A percentile compares a stretch with the other conserved stretches of the same genome.
phyloP scores from a whole-genome alignment of 2,797 vertebrate genomes.

The Cygnus olor region DNA sequence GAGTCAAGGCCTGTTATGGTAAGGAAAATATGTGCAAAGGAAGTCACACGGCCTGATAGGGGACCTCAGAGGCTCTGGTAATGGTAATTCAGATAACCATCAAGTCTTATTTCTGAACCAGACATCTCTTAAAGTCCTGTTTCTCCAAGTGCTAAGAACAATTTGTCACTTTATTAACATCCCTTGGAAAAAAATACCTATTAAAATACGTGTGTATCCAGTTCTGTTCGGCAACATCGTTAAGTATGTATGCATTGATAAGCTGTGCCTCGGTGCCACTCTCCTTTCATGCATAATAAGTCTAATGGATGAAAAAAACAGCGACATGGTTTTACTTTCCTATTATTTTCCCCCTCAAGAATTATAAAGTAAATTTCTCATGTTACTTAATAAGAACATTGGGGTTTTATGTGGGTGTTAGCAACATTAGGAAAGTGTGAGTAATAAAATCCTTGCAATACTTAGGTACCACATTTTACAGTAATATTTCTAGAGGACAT shows the following conservation, averaged over 20 bases:
- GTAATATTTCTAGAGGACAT: constrained; percentile 46
- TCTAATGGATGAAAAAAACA: constrained; percentile 57
- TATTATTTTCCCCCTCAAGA: constrained; percentile 71
- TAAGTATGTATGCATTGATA: background rate
- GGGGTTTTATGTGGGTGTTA: constrained; percentile 69
- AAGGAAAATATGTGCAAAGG: constrained; percentile 60
- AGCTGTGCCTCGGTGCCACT: constrained; percentile 14
- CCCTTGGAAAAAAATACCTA: background rate
- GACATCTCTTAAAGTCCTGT: constrained; percentile 26
- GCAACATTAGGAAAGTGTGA: constrained; percentile 59
- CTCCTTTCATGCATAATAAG: constrained; percentile 47
- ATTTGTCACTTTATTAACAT: background rate
- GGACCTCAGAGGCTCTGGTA: constrained; percentile 51
- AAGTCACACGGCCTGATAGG: constrained; percentile 59
- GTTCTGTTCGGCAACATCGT: background rate
- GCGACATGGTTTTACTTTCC: constrained; percentile 51
- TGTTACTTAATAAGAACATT: constrained; percentile 63
- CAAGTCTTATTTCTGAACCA: constrained; percentile 52
- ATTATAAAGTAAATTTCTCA: constrained; percentile 62
- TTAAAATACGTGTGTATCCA: background rate
- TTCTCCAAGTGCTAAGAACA: constrained; percentile 15
- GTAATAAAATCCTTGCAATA: constrained; percentile 64
- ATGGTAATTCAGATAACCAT: constrained; percentile 64
- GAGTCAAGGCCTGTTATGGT: constrained; percentile 26
- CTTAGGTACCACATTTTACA: constrained; percentile 66